Base-by-base conservation (phyloP, 2,797 vertebrate genomes). In the Sparus aurata region DNA sequence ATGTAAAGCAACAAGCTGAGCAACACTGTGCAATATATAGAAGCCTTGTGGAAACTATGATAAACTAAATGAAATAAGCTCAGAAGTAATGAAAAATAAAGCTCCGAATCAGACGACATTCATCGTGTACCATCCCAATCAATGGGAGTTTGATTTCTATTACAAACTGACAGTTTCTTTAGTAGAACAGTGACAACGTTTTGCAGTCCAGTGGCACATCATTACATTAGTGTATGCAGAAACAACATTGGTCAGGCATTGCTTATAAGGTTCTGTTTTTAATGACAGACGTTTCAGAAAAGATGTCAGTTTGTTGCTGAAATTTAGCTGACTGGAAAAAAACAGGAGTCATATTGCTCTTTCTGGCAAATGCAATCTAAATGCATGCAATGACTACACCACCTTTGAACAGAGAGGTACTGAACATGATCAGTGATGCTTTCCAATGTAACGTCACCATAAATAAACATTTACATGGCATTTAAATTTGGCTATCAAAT, bases 401-500 rank as follows among this genome's bases (percentile, higher is more conserved):
- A 67, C 74, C 59, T 82, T 82, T 52, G 11, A 73, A 87, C 76
- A 70, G 5, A 83, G 87, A 86, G 46, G 63, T 77, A 80, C 75
- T 72, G 83, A 72, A 82, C 79, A 74, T 84, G 30, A 69, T 57
- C 34, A 63, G 55, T 61, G 80, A 59, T 72, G 41, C 77, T 38
- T 38, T 11, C 38, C 7, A 38, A 38, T 38, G 41, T 69, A 80
- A 91, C 58, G 2, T 82, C 84, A 88, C 87, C 85, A 90, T 93
- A 88, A 92, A 93, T 93, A 90, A 84, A 94, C 90, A 86, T 92
- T 83, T 84, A 86, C 75, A 89, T 86, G 67, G 77, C 62, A 77
- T 87, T 85, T 85, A 20, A 77, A 15, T 89, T 84, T 85, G 83
- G 79, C 90, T 94, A 94, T 93, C 91, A 94, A 94, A 95, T 94